Evolutionary conservation across 2,113 vertebrate genomes (phyloP), one percentile per base, ranked within the genome.

Genomic region (Sisor rabdophorus): DNA sequence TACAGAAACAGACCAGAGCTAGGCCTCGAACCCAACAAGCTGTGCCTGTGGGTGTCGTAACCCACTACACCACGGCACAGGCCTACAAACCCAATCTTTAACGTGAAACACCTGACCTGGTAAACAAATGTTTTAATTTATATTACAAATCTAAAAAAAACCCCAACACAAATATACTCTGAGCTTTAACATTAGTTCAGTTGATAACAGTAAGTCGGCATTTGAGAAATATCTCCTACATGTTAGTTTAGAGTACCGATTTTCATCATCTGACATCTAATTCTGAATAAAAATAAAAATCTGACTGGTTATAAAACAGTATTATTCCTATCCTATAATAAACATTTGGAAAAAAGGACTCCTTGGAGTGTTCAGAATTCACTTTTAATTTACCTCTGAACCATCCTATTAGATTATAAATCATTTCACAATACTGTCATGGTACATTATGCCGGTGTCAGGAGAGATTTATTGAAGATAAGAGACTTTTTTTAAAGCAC

Each of bases 91-190:
- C n/a, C n/a, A n/a, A n/a, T n/a, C n/a, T n/a, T n/a, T n/a, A n/a
- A n/a, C n/a, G n/a, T n/a, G n/a, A n/a, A n/a, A n/a, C n/a, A n/a
- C n/a, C n/a, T n/a, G n/a, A n/a, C n/a, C n/a, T n/a, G 64, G 75
- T 77, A 24, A 77, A 67, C 48, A 74, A 74, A 32, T 4, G 2
- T 60, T 56, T 20, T 53, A 59, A 32, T 77, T 50, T 65, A 55
- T 44, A 5, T 26, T 47, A 47, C 58, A 59, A 58, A 30, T 11
- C 22, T 11, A 50, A 32, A 48, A n/a, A n/a, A 59, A 10, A 59
- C n/a, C n/a, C n/a, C 32, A 36, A 4, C 32, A 36, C 32, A n/a
- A n/a, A n/a, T n/a, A 36, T 26, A 58, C 22, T 69, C 64, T 69
- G 22, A 8, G n/a, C 52, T 76, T 44, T 12, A 77, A 69, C 4